These are phyloP conservation scores for Bursaphelenchus okinawaensis DNA, from an alignment of 2,888 invertebrate genomes.

Conservation along the genomic window DNA sequence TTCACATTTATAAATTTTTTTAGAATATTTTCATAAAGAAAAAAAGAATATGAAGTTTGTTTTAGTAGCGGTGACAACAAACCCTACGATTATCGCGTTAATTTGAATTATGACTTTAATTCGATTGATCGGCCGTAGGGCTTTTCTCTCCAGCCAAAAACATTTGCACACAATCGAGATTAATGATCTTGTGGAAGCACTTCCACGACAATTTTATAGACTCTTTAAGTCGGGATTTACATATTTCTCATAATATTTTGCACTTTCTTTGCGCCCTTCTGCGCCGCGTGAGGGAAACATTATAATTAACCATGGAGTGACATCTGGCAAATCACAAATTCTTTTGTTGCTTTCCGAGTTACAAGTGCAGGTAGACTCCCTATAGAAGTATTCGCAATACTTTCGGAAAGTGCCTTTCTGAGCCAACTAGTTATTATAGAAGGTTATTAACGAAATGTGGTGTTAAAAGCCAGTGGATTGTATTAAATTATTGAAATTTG, in stretches of 20 bases:
- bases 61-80: no score
- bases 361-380: background rate
- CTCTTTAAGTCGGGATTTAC: background rate
- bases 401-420: no score
- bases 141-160: slow-evolving; percentile 1
- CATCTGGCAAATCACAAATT: background rate
- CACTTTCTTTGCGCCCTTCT: background rate
- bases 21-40: no score
- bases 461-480: background rate
- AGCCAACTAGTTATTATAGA: background rate
- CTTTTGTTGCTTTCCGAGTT: background rate
- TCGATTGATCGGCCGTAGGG: background rate
- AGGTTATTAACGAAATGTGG: background rate
- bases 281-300: background rate
- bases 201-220: background rate
- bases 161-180: background rate
- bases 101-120: background rate
- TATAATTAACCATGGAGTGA: background rate
- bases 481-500: background rate
- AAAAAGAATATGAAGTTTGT: no score
- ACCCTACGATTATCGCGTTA: background rate
- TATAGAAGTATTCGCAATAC: background rate
- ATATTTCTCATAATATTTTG: background rate
- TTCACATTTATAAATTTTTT: no score
- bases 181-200: background rate